Evolutionary conservation across 2,888 invertebrate species (phyloP).

Genomic region (Pegoplata infirma): DNA sequence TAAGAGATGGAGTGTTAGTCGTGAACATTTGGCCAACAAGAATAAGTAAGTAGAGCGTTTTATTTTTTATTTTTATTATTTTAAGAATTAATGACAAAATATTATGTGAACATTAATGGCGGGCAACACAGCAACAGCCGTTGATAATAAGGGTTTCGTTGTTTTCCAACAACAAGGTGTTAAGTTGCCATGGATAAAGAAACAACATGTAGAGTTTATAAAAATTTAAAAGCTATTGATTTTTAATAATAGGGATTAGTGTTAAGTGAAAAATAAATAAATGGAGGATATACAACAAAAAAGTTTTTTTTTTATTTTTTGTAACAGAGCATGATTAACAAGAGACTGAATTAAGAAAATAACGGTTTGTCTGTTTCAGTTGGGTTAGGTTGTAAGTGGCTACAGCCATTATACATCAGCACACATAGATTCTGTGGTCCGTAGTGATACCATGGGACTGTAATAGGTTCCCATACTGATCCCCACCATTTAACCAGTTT

Average conservation of each 20-base stretch:
- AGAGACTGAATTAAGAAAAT: no score
- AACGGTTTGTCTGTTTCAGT: no score
- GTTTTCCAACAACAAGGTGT: neutral
- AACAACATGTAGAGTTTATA: neutral
- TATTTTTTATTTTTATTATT: constrained; percentile 1
- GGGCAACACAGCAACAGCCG: neutral
- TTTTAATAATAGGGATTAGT: neutral
- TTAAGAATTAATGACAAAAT: constrained; percentile 35
- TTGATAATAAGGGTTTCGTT: neutral
- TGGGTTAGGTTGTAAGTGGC: no score
- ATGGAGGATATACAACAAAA: no score
- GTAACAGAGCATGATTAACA: no score
- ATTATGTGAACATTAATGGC: constrained; percentile 10
- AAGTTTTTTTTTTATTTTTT: no score
- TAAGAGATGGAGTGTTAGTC: constrained; percentile 1
- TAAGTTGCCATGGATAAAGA: neutral
- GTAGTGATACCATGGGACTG: no score
- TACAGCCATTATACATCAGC: no score
- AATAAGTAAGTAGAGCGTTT: neutral
- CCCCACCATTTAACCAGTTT: no score
- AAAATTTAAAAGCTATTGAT: neutral
- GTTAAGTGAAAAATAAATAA: neutral
- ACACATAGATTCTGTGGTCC: no score
- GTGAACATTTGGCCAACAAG: neutral
- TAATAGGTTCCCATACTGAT: no score